Percentiles rank a stretch among this genome's conserved stretches.
Evolutionary conservation across 2,888 invertebrate species (phyloP).

Genomic region (Lysandra bellargus): DNA sequence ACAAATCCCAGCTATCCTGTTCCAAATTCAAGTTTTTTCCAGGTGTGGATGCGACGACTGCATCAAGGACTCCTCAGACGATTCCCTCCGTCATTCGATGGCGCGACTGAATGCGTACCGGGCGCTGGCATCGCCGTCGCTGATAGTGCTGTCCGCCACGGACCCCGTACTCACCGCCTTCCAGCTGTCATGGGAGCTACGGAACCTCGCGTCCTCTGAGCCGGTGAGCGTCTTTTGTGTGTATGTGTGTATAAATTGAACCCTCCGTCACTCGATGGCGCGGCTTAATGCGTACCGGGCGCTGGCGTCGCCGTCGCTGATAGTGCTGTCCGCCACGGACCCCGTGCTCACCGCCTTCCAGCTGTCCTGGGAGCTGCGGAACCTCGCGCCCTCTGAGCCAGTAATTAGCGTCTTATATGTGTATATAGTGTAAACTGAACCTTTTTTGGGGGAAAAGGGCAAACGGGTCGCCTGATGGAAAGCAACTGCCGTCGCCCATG

Average conservation of each 20-base stretch:
- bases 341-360: conserved; percentile 97
- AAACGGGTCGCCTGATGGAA: too few species aligned
- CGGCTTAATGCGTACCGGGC: conserved; percentile 96
- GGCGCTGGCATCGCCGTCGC: conserved; percentile 94
- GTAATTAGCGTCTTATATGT: conserved; percentile 43
- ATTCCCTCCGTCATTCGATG: conserved; percentile 90
- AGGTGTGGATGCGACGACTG: conserved; percentile 96
- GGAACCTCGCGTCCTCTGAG: conserved; percentile 92
- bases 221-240: conserved; percentile 50
- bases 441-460: neutral
- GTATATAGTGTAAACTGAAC: neutral
- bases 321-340: conserved; percentile 94
- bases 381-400: conserved; percentile 90
- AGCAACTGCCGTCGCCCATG: too few species aligned
- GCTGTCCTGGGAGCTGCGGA: conserved; percentile 95
- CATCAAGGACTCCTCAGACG: conserved; percentile 85
- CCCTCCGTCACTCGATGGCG: conserved; percentile 90
- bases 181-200: conserved; percentile 96
- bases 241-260: neutral
- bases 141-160: conserved; percentile 94
- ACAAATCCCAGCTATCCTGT: too few species aligned
- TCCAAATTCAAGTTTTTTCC: neutral
- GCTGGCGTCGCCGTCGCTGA: conserved; percentile 94
- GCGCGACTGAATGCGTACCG: conserved; percentile 95
- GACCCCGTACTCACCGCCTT: conserved; percentile 97